These are phyloP conservation scores for Tetranychus cinnabarinus DNA, from an alignment of 1,140 invertebrate genomes.

Conservation along the genomic window DNA sequence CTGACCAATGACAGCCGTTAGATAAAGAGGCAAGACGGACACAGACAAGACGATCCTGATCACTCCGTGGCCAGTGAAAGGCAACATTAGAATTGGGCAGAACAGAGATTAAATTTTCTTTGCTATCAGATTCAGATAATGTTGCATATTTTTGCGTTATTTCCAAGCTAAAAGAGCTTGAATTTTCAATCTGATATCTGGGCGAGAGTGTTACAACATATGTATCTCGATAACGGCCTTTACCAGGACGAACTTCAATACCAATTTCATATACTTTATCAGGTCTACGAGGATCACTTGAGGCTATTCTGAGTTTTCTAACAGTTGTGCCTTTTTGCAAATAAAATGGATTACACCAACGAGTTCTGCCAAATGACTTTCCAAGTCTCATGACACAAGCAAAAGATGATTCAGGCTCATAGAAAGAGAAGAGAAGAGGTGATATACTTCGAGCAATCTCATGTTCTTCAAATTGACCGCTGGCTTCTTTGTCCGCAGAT, in stretches of 20 bases:
- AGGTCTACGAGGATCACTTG: not conserved
- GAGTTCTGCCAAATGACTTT: conserved; percentile 32
- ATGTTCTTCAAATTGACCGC: conserved; percentile 83
- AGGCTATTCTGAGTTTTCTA: conserved; percentile 35
- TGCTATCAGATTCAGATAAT: conserved; percentile 30
- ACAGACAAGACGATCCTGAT: conserved; percentile 66
- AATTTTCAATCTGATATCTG: conserved; percentile 75
- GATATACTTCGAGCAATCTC: conserved; percentile 70
- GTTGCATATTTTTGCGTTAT: conserved; percentile 48
- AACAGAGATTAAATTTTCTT: conserved; percentile 30
- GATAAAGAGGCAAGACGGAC: conserved; percentile 44
- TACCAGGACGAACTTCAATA: conserved; percentile 59
- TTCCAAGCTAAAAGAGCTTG: conserved; percentile 50
- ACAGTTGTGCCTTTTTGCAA: conserved; percentile 45
- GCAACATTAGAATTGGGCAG: conserved; percentile 66
- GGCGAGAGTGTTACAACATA: conserved; percentile 79
- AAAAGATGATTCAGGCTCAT: conserved; percentile 45
- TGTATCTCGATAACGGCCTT: conserved; percentile 63
- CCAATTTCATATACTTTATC: conserved; percentile 42
- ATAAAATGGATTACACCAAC: conserved; percentile 56
- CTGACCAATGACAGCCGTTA: conserved; percentile 55
- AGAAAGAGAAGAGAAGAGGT: conserved; percentile 80
- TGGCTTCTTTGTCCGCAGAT: conserved; percentile 41
- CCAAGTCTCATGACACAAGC: conserved; percentile 40
- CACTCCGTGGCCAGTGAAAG: conserved; percentile 79